These are phyloP conservation scores for Orussus abietinus DNA, from an alignment of 1,140 invertebrate genomes.

Conservation along the genomic window DNA sequence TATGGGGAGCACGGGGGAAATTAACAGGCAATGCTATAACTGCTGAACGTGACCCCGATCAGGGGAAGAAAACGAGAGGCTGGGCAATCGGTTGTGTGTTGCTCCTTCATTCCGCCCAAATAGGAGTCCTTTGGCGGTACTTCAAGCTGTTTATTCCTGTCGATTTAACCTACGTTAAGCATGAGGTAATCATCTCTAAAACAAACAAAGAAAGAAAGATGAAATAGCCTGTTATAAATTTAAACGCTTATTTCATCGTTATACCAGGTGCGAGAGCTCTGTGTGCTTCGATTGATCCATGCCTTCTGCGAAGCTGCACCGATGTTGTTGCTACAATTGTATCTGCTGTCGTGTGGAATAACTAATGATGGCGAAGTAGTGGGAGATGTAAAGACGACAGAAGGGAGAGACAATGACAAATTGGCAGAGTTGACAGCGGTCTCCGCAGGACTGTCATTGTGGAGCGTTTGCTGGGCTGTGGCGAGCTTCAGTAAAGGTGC, in stretches of 20 bases:
- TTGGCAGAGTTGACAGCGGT: conserved; percentile 76
- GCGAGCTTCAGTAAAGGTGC: conserved; percentile 88
- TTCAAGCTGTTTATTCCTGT: conserved; percentile 83
- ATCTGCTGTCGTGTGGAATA: conserved; percentile 63
- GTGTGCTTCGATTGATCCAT: conserved; percentile 79
- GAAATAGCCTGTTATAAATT: background rate
- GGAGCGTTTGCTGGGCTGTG: conserved; percentile 85
- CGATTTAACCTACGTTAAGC: conserved; percentile 77
- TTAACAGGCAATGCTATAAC: conserved; percentile 27
- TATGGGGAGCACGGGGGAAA: conserved; percentile 50
- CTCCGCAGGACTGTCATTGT: conserved; percentile 75
- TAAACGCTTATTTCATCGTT: background rate
- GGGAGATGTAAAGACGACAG: conserved; percentile 19
- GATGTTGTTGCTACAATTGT: conserved; percentile 79
- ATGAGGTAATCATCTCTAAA: conserved; percentile 60
- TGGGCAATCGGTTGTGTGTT: conserved; percentile 56
- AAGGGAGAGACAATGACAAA: conserved; percentile 37
- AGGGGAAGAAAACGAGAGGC: conserved; percentile 34
- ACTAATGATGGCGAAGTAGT: conserved; percentile 20
- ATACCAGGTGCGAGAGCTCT: conserved; percentile 60
- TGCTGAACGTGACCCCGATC: conserved; percentile 25
- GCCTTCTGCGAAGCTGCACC: conserved; percentile 85
- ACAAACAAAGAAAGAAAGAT: conserved; percentile 3
- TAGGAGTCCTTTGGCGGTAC: conserved; percentile 86
- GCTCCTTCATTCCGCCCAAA: conserved; percentile 69